Evolutionary conservation across 2,888 invertebrate species (phyloP), one percentile per base, ranked within the genome.

Genomic region (Argynnis bischoffii): DNA sequence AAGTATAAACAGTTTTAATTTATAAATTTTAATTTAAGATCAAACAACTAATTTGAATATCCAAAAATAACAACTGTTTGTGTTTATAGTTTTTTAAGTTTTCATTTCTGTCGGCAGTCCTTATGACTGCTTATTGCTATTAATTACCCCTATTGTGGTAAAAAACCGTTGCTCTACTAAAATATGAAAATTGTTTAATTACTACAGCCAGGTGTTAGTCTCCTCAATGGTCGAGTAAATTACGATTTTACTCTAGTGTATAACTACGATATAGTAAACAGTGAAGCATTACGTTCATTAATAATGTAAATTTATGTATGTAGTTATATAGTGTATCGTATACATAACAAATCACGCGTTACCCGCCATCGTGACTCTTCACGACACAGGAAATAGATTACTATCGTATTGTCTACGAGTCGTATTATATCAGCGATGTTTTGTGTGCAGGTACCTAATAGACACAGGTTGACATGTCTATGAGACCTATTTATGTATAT

Each of bases 261-360:
- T 41, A 41, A 41, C 8, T 41, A 48, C 16, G 48, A 48, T 48
- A n/a, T 13, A 59, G 47, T n/a, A 48, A 59, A 31, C 14, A 21
- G 46, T n/a, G 26, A 59, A 26, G n/a, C 14, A 26, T 31, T 51
- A 53, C 18, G 18, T 61, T 18, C 0, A 61, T 53, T 53, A 61
- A 16, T 51, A 51, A 53, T 53, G 61, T 21, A 61, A 61, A 61
- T 61, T 35, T 41, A 51, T 61, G 53, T 61, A 61, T 53, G 51
- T 31, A 61, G 31, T 51, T 51, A 46, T 60, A 55, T 66, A 57
- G 48, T 53, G 60, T 64, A 11, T 41, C 70, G 65, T 69, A 70
- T 75, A 72, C 68, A 70, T 69, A 69, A 72, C 48, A 48, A 61
- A 69, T 69, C 68, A 72, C 60, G 70, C 60, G 48, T 66, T 53